These are phyloP conservation scores for Isaurus tuberculatus DNA, from an alignment of 92 coral and sea anemone species.

Conservation along the genomic window DNA sequence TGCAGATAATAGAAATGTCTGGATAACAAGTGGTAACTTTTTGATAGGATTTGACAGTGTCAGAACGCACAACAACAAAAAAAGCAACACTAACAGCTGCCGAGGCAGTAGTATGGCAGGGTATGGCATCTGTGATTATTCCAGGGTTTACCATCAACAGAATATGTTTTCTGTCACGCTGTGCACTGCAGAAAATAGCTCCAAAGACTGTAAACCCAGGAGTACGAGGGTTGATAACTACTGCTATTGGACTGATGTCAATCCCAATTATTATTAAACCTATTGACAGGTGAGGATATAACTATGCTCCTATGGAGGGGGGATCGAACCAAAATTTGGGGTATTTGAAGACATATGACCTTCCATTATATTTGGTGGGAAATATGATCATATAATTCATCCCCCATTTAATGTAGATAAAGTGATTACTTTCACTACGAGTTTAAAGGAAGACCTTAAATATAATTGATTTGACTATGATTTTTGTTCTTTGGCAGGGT, in stretches of 20 bases:
- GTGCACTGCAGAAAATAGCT: conserved; percentile 66
- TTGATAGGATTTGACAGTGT: conserved; percentile 64
- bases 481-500: no score
- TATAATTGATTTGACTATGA: no score
- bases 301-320: no score
- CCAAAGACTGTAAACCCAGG: conserved; percentile 63
- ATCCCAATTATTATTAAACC: conserved; percentile 96
- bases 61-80: conserved; percentile 60
- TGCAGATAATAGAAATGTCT: no score
- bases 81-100: conserved; percentile 78
- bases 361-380: no score
- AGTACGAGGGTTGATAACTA: conserved; percentile 89
- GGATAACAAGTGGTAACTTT: neutral
- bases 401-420: no score
- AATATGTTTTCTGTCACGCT: conserved; percentile 79
- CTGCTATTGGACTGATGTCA: conserved; percentile 79
- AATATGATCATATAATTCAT: no score
- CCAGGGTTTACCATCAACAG: conserved; percentile 99
- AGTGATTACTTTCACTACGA: no score
- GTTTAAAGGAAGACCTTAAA: no score
- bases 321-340: no score
- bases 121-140: conserved; percentile 92
- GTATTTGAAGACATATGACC: no score
- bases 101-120: conserved; percentile 99
- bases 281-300: conserved; percentile 87